Base-by-base conservation (phyloP, 2,797 vertebrate species). In the Meriones psammophilus region DNA sequence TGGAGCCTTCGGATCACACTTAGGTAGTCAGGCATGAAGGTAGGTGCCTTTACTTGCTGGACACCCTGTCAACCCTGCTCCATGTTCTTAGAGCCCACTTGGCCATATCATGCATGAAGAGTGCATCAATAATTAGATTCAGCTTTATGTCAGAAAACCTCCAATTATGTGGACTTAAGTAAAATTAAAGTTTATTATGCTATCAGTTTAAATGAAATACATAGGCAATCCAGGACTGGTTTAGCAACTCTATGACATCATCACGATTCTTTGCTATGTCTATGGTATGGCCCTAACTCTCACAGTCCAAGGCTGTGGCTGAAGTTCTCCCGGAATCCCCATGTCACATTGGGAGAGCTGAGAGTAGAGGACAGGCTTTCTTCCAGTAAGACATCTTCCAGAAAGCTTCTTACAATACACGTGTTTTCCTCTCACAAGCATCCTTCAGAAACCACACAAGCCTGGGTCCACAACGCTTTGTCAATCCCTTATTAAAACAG, bases 41-140 rank as follows among this genome's bases (percentile, higher is more conserved):
- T 56, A 13, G 56, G 56, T 18, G 36, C 54, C 20, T n/a, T 36
- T 58, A 24, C 33, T 14, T 58, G 78, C 78, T 80, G 78, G 58
- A 58, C 4, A 12, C 78, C 8, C 22, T 80, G 33, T 18, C 78
- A 80, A 20, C 5, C 54, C 1, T 56, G n/a, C 5, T 80, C n/a
- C 39, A 26, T 50, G 56, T 89, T 80, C 71, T 87, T 88, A 79
- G 81, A 88, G 33, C 92, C 92, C 78, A 68, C 0, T 33, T 90
- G 91, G 66, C 30, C 68, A 88, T 42, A 79, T 78, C 22, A 73
- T 13, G 13, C 74, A 78, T 10, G n/a, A 33, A 62, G 81, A 92
- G 24, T 73, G 1, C 81, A 26, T 73, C 78, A 36, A 3, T 39
- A 64, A 71, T 80, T 77, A 95, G 26, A 68, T 85, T 77, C 64